These are phyloP conservation scores for Calycopis cecrops DNA, from an alignment of 1,140 invertebrate genomes.

Conservation along the genomic window DNA sequence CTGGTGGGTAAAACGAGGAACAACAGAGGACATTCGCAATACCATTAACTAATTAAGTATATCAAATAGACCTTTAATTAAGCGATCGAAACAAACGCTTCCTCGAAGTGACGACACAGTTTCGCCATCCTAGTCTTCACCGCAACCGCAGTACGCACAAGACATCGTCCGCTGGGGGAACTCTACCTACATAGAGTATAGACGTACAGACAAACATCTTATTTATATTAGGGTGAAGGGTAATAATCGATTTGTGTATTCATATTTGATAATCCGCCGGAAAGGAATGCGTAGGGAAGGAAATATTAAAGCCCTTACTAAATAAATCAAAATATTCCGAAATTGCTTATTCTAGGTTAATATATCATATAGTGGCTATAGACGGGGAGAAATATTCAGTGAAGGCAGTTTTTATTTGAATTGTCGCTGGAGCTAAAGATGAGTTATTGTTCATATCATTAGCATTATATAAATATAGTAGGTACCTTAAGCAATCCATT, in stretches of 20 bases:
- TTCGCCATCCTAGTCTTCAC: neutral
- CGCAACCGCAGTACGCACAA: constrained; percentile 12
- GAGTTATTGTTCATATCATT: too few species aligned
- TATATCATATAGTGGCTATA: neutral
- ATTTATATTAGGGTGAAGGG: constrained; percentile 27
- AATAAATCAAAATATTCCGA: constrained; percentile 15
- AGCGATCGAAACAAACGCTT: constrained; percentile 5
- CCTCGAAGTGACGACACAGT: neutral
- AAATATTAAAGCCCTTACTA: constrained; percentile 12
- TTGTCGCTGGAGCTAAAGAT: too few species aligned
- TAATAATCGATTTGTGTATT: constrained; percentile 46
- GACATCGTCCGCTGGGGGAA: neutral
- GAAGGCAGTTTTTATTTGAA: neutral
- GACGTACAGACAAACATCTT: constrained; percentile 1
- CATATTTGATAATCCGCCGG: constrained; percentile 36
- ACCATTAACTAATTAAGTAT: too few species aligned
- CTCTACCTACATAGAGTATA: neutral
- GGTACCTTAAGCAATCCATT: too few species aligned
- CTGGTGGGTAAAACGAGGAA: too few species aligned
- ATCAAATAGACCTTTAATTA: neutral
- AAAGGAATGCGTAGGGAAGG: constrained; percentile 25
- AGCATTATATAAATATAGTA: too few species aligned
- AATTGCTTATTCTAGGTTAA: neutral
- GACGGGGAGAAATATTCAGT: neutral
- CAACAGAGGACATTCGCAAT: too few species aligned